Base-by-base conservation (phyloP, 2,113 vertebrate genomes). In the Xenopus laevis region DNA sequence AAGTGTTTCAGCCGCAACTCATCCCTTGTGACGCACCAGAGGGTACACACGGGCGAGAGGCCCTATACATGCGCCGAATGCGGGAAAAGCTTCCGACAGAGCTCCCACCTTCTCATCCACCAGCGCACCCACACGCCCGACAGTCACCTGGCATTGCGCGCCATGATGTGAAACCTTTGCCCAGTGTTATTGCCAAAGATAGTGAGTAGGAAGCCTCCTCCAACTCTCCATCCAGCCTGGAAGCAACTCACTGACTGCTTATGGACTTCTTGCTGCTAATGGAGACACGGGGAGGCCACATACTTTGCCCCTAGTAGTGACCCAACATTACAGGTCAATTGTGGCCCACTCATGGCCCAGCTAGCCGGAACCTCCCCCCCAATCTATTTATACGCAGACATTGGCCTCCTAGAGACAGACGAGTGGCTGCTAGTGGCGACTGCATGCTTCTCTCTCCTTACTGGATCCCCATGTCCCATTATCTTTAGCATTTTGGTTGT, bases 1-100 rank as follows among this genome's bases (percentile, higher is more conserved):
- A 78, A 81, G 59, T 67, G 80, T 63, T 81, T 81, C 66, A 71
- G 78, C 63, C 72, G 77, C 44, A 74, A 73, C 62, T 72, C 77
- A 0, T 81, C 73, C 1, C 80, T 79, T 3, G 69, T 73, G 47
- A 74, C 72, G 3, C 80, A 81, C 63, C 74, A 71, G 71, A 44
- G 72, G 71, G 69, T 80, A 17, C 79, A 80, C 64, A 80, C 77
- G 0, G 79, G 77, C 0, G 79, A 78, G 68, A 66, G 69, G 16
- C 77, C 79, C 0, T 80, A 75, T 13, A 67, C 72, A 7, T 78
- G 79, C 5, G 7, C 62, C n/a, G 59, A 78, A 55, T 80, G 79
- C 11, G 79, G 79, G 27, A 80, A 76, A 46, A 76, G 79, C 79
- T 80, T 80, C 21, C 73, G 77, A 13, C 71, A 78, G 44, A 76